Conservation (phyloP, 2,797 vertebrate genomes). For the Protosalanx chinensis region DNA sequence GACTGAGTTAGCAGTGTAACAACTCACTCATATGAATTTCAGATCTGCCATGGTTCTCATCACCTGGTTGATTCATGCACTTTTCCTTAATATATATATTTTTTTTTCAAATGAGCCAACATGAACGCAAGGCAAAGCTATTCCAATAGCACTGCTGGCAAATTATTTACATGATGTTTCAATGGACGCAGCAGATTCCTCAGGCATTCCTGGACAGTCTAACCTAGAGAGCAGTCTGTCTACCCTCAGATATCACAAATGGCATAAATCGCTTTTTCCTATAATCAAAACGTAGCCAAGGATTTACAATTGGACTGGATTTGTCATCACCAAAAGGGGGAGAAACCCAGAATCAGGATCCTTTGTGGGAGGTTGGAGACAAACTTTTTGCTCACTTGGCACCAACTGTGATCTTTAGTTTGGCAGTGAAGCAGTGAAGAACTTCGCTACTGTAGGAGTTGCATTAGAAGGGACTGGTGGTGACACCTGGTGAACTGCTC, state of each 20-base stretch:
- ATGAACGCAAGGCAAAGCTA: neutral
- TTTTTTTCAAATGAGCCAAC: neutral
- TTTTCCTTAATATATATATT: neutral
- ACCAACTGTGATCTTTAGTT: slow-evolving; percentile 52
- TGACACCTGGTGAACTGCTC: slow-evolving; percentile 66
- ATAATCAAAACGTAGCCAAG: slow-evolving; percentile 26
- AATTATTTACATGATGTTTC: slow-evolving; percentile 25
- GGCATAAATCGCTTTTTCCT: slow-evolving; percentile 32
- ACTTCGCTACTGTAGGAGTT: slow-evolving; percentile 43
- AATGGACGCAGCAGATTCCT: slow-evolving; percentile 23
- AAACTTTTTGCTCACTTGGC: slow-evolving; percentile 60
- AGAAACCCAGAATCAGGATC: slow-evolving; percentile 31
- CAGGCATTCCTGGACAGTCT: slow-evolving; percentile 16
- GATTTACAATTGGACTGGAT: slow-evolving; percentile 35
- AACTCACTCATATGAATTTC: neutral
- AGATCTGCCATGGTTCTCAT: neutral
- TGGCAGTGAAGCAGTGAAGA: slow-evolving; percentile 43
- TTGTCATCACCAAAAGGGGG: slow-evolving; percentile 36
- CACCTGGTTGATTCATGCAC: neutral
- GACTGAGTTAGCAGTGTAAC: neutral
- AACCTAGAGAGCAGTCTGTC: slow-evolving; percentile 7
- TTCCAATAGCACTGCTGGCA: slow-evolving; percentile 18
- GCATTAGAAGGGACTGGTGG: slow-evolving; percentile 57
- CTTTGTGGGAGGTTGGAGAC: slow-evolving; percentile 50
- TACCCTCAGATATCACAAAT: slow-evolving; percentile 23